Evolutionary conservation across 2,797 vertebrate species (phyloP).

Genomic region (Acrossocheilus fasciatus): DNA sequence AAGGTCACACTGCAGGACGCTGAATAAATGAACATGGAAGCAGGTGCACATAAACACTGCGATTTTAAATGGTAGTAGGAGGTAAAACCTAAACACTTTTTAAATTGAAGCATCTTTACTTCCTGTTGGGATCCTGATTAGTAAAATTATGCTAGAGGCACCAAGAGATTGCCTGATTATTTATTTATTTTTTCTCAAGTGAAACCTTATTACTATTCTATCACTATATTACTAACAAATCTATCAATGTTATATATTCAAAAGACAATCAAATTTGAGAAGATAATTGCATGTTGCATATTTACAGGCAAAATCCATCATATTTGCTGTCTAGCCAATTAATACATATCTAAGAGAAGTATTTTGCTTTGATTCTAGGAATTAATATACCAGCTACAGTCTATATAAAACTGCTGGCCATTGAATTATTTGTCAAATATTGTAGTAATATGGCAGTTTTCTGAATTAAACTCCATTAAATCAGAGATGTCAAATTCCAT

Average conservation of each 20-base stretch:
- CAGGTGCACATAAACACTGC: not conserved
- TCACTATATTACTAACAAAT: not conserved
- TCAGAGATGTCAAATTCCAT: not conserved
- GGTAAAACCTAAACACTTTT: not conserved
- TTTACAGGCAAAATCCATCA: not conserved
- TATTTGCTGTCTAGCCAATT: not conserved
- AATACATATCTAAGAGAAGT: not conserved
- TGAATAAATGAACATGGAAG: conserved; percentile 14
- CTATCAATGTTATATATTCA: not conserved
- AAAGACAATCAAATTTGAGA: not conserved
- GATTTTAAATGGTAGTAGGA: not conserved
- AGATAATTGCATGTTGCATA: not conserved
- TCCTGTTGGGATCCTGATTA: not conserved
- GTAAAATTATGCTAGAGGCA: conserved; percentile 7
- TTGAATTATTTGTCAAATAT: not conserved
- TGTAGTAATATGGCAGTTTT: not conserved
- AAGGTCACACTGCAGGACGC: not conserved
- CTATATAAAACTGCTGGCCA: not conserved
- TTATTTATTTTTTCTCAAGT: not conserved
- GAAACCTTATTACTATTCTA: not conserved
- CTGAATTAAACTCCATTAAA: not conserved
- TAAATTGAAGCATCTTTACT: not conserved
- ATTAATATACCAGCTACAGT: not conserved
- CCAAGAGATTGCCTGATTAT: not conserved
- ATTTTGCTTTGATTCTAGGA: not conserved